Base-by-base conservation (phyloP, 2,113 vertebrate species). In the Nannobrachium achirus region DNA sequence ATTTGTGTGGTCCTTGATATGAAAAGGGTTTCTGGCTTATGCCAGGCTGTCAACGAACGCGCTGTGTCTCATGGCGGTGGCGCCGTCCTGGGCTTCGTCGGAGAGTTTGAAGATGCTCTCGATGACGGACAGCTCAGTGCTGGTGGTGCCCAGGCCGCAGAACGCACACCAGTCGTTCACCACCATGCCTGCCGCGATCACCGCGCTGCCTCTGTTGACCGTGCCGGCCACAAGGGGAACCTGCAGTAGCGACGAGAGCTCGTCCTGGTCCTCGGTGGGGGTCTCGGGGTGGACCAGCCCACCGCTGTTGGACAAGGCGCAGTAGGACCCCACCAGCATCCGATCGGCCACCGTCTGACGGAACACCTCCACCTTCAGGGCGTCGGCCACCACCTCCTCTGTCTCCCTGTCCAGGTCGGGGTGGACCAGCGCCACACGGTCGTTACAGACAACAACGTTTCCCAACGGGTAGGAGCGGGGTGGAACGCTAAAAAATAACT, bases 121-220 rank as follows among this genome's bases (percentile, higher is more conserved):
- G 5, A 99, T 96, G 82, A 99, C 97, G 0, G 97, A 98, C 73
- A 99, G 92, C 88, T 99, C 98, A 0, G 98, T 97, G 86, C 98
- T 99, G 18, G 97, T 99, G 2, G 98, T 99, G 81, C 98, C 96
- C 86, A 98, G 91, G 1, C 97, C 98, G 7, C 97, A 98, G 91
- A 99, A 99, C 19, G 97, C 96, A 48, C 94, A 96, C 97, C 98
- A 99, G 88, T 99, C 97, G 0, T 99, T 99, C 6, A 98, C 97
- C 67, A 98, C 97, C 97, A 99, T 96, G 4, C 97, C 98, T 0
- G 90, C 96, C 0, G 94, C 96, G 4, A 99, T 95, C 15, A 99
- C 97, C 62, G 98, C 97, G 0, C 97, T 99, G 69, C 97, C 98
- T 1, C 96, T 93, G 78, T 99, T 99, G 81, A 99, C 95, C 0